Evolutionary conservation across 1,140 invertebrate species (phyloP), one percentile per base, ranked within the genome.

Genomic region (Ylistrum balloti): DNA sequence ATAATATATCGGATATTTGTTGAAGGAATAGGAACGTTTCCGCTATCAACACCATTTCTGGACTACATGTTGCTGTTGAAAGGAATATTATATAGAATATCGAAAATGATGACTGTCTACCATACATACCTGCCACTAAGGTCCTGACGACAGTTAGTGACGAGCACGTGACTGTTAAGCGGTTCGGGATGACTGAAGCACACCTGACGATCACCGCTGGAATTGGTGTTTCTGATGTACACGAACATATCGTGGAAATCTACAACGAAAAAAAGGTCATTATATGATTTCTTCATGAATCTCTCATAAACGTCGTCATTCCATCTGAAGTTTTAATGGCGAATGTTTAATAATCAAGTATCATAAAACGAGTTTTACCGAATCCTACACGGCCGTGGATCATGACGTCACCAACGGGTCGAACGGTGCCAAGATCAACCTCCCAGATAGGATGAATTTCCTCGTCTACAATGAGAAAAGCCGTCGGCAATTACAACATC

Each of bases 371-470:
- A 7, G 35, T 33, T 33, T 86, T 89, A 89, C 88, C 88, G 85
- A 32, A 33, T 35, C 41, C 38, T 9, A 33, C 32, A 28, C 74
- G 45, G 33, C 88, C 88, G 33, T 89, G 74, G n/a, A 89, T 86
- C 34, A 89, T 86, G 35, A 89, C 85, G 33, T 34, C 74, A 22
- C 86, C 88, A 1, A 89, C 86, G n/a, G 88, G 88, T 45, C 88
- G 34, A 15, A 86, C 41, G n/a, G 74, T 38, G 15, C 38, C 35
- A 17, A 89, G 88, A 86, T 89, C 88, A 20, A 89, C 88, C 88
- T 86, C 33, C 88, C 88, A 89, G 15, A 85, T 41, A 13, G 88
- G 88, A n/a, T n/a, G 41, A n/a, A 86, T 86, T 33, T 89, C 88
- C 85, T 28, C 35, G 33, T 89, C 88, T 89, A 86, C 0, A 89